Evolutionary conservation across 2,113 vertebrate species (phyloP).

Genomic region (Pelvicachromis taeniatus): DNA sequence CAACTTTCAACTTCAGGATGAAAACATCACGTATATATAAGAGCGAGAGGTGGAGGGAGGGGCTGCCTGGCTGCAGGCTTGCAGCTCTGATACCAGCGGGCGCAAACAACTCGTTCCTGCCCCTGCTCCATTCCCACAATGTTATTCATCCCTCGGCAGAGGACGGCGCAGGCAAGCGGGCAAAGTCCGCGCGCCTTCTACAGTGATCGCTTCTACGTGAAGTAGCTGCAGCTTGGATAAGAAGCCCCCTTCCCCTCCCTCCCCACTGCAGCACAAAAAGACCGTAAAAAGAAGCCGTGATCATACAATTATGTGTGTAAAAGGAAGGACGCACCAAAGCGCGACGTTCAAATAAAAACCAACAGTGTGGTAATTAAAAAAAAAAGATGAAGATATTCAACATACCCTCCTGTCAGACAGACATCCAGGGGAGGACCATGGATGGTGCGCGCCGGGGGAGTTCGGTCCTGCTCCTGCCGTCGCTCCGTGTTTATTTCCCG

Average conservation of each 20-base stretch:
- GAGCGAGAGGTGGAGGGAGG: background rate
- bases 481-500: slow-evolving; percentile 41
- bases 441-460: slow-evolving; percentile 38
- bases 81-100: background rate
- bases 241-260: background rate
- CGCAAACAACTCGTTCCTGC: slow-evolving; percentile 11
- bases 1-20: slow-evolving; percentile 1
- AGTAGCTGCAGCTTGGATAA: slow-evolving; percentile 6
- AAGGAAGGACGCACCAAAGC: background rate
- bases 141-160: background rate
- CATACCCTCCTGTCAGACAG: slow-evolving; percentile 62
- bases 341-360: slow-evolving; percentile 21
- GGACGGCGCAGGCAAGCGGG: background rate
- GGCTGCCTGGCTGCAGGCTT: background rate
- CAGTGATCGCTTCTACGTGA: background rate
- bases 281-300: background rate
- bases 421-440: slow-evolving; percentile 49
- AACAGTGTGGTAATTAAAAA: background rate
- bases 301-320: background rate
- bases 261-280: slow-evolving; percentile 3
- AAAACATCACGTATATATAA: background rate
- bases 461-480: slow-evolving; percentile 33
- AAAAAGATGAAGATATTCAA: slow-evolving; percentile 7
- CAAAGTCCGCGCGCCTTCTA: slow-evolving; percentile 21
- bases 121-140: background rate